Evolutionary conservation across 2,797 vertebrate genomes (phyloP), one percentile per base, ranked within the genome.

Genomic region (Streptopelia turtur): DNA sequence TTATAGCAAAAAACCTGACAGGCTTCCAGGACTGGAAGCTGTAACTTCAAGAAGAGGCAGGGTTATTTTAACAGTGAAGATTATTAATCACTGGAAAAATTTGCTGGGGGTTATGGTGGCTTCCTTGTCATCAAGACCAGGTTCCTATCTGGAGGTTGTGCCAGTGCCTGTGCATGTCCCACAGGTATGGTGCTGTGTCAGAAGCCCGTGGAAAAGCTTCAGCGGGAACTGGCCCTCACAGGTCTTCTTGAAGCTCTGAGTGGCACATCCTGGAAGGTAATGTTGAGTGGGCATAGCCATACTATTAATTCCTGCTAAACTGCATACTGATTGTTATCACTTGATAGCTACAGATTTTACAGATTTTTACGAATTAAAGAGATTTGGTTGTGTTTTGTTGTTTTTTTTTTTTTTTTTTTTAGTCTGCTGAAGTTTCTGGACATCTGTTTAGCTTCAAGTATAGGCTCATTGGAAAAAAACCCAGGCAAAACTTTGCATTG

Each of bases 371-470:
- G 30, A 70, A 16, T 16, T 24, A 4, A 78, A 81, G 43, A 82
- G 70, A 63, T 16, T 20, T 1, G 3, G 25, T 60, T 56, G 13
- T 63, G 35, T 1, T 37, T n/a, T n/a, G n/a, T n/a, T n/a, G n/a
- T n/a, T n/a, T n/a, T n/a, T 37, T 37, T 10, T 10, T 87, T 81
- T 43, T 43, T 17, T 43, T 45, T 45, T 45, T 45, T 56, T 35
- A 13, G 80, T 85, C 27, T 64, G 41, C 45, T 95, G 78, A 39
- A 28, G 39, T 87, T 93, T 87, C 86, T 95, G 87, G 39, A 71
- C 45, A 49, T 84, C 52, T 94, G 27, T 69, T 89, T 39, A 47
- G 5, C 63, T 72, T 69, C 65, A 71, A 33, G 57, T 23, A 8
- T 74, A 68, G 71, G 41, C 56, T 91, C 4, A 5, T 6, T 85